Evolutionary conservation across 2,113 vertebrate genomes (phyloP).

Genomic region (Holacanthus passer): DNA sequence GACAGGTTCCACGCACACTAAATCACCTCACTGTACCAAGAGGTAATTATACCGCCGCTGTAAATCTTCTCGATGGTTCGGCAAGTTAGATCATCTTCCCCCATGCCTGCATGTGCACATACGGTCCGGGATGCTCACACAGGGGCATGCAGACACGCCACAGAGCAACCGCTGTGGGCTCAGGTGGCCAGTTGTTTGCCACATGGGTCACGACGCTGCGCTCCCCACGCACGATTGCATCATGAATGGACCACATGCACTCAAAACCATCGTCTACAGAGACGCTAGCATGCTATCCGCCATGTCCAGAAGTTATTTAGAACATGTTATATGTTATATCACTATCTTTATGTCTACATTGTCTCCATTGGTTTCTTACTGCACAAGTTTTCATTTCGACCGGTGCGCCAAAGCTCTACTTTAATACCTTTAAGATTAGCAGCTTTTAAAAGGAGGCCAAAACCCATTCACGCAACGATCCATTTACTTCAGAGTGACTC

Average conservation of each 20-base stretch:
- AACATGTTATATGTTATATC: background rate
- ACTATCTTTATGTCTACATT: background rate
- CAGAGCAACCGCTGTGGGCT: constrained; percentile 39
- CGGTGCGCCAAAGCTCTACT: background rate
- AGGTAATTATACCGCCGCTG: constrained; percentile 67
- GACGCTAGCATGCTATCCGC: background rate
- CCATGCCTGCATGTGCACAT: background rate
- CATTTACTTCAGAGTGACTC: background rate
- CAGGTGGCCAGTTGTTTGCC: constrained; percentile 68
- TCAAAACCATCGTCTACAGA: background rate
- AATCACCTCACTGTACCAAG: constrained; percentile 58
- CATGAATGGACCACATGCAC: constrained; percentile 21
- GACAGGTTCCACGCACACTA: constrained; percentile 49
- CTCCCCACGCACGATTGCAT: constrained; percentile 14
- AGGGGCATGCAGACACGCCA: constrained; percentile 11
- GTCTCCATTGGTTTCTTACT: background rate
- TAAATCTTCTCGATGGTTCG: constrained; percentile 61
- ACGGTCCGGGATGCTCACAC: constrained; percentile 33
- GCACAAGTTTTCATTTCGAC: background rate
- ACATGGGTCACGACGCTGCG: constrained; percentile 19
- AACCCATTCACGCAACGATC: background rate
- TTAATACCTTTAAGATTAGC: background rate
- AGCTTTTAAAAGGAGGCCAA: background rate
- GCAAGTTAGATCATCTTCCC: constrained; percentile 55
- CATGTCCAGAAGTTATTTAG: background rate